A percentile compares a stretch with the other conserved stretches of the same genome.
Conservation (phyloP, 1,140 invertebrate species). For the Parasteatoda tepidariorum region DNA sequence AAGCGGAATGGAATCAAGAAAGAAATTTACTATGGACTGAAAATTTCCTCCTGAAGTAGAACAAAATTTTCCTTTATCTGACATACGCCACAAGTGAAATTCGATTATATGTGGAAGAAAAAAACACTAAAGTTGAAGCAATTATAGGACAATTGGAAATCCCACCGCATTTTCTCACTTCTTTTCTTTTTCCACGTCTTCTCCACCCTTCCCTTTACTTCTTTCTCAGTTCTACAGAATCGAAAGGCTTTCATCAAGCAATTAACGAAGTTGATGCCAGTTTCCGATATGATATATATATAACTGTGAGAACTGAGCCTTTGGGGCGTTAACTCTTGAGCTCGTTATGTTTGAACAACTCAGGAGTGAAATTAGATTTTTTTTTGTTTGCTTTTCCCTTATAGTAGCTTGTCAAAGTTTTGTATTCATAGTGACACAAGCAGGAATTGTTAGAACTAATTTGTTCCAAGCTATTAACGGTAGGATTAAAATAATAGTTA, state of each 20-base stretch:
- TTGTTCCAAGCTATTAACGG: too few relatives aligned
- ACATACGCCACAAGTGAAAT: neutral
- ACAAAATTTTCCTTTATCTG: neutral
- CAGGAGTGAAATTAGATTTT: too few relatives aligned
- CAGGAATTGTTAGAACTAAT: too few relatives aligned
- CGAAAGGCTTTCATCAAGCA: neutral
- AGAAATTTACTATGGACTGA: too few relatives aligned
- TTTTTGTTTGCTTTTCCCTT: too few relatives aligned
- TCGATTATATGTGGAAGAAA: neutral
- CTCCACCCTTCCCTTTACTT: neutral
- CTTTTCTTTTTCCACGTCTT: neutral
- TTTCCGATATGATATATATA: neutral
- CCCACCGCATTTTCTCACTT: neutral
- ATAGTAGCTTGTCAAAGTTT: too few relatives aligned
- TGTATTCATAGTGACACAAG: too few relatives aligned
- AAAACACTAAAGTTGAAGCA: neutral
- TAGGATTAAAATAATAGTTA: too few relatives aligned
- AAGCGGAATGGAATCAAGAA: too few relatives aligned
- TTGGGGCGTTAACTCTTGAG: neutral
- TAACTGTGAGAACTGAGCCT: neutral
- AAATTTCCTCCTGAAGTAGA: neutral
- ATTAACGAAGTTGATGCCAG: slow-evolving; percentile 1
- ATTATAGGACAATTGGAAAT: slow-evolving; percentile 16
- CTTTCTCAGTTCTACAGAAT: neutral
- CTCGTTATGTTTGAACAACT: neutral